Evolutionary conservation across 2,888 invertebrate species (phyloP).

Genomic region (Microplitis manilae): DNA sequence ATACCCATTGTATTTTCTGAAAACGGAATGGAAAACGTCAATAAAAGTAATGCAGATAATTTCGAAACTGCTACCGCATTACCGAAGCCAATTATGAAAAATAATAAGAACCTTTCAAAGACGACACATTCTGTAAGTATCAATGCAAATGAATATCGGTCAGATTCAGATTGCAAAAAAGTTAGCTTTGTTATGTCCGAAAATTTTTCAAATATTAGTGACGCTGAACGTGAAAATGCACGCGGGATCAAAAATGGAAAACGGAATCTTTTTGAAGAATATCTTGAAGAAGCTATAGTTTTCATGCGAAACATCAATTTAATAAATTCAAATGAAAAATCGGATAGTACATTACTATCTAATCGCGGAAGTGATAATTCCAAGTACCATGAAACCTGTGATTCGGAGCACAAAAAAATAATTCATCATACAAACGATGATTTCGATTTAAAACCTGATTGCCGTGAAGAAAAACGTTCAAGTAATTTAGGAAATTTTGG

Average conservation of each 20-base stretch:
- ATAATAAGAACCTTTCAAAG: neutral
- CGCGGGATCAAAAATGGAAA: neutral
- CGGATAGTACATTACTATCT: neutral
- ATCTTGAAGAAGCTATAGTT: slow-evolving; percentile 6
- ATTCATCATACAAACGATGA: neutral
- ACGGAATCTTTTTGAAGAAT: slow-evolving; percentile 6
- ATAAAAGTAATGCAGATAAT: neutral
- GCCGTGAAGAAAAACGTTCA: neutral
- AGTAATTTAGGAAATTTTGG: neutral
- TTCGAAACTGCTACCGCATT: neutral
- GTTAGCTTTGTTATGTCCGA: neutral
- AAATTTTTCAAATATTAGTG: neutral
- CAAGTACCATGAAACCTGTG: slow-evolving; percentile 25
- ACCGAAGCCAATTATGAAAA: neutral
- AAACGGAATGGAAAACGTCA: slow-evolving; percentile 54
- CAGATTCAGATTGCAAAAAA: neutral
- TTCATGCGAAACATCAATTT: slow-evolving; percentile 10
- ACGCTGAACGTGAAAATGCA: neutral
- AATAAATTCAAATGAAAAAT: slow-evolving; percentile 4
- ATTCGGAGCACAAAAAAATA: slow-evolving; percentile 21
- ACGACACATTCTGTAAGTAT: neutral
- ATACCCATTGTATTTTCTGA: slow-evolving; percentile 22
- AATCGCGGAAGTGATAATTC: neutral
- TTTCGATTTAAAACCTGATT: neutral
- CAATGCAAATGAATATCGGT: neutral